These are phyloP conservation scores for Sciaenops ocellatus DNA, from an alignment of 2,797 vertebrate species.

Conservation along the genomic window DNA sequence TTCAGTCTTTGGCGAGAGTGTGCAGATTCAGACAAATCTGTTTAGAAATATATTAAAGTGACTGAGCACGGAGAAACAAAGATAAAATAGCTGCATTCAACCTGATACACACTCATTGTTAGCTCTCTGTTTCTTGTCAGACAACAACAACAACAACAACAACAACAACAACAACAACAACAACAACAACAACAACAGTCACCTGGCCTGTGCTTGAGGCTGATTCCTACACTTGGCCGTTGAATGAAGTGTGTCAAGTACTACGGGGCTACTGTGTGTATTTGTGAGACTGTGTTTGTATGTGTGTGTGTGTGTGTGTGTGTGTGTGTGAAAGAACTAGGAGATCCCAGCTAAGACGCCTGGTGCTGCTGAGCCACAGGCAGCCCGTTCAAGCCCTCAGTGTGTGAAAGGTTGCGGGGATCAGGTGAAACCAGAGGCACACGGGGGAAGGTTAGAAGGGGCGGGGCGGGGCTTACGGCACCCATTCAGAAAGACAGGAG, in stretches of 20 bases:
- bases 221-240: slow-evolving; percentile 61
- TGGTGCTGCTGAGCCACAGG: slow-evolving; percentile 50
- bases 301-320: slow-evolving; percentile 36
- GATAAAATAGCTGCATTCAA: background rate
- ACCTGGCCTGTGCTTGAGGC: slow-evolving; percentile 14
- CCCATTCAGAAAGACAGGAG: slow-evolving; percentile 58
- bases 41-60: background rate
- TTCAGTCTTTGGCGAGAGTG: background rate
- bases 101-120: background rate
- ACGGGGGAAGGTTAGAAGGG: slow-evolving; percentile 42
- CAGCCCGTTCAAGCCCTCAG: slow-evolving; percentile 53
- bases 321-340: slow-evolving; percentile 3
- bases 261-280: slow-evolving; percentile 15
- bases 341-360: slow-evolving; percentile 57
- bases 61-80: background rate
- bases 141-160: background rate
- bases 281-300: background rate
- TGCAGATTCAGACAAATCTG: background rate
- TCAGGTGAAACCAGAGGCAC: slow-evolving; percentile 69
- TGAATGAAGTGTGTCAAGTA: slow-evolving; percentile 67
- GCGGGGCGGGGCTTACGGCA: slow-evolving; percentile 23
- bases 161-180: background rate
- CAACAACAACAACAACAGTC: slow-evolving; percentile 5
- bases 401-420: slow-evolving; percentile 79
- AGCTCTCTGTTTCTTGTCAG: too few relatives aligned